These are phyloP conservation scores for Ispidina picta DNA, from an alignment of 2,797 vertebrate species.

Conservation along the genomic window DNA sequence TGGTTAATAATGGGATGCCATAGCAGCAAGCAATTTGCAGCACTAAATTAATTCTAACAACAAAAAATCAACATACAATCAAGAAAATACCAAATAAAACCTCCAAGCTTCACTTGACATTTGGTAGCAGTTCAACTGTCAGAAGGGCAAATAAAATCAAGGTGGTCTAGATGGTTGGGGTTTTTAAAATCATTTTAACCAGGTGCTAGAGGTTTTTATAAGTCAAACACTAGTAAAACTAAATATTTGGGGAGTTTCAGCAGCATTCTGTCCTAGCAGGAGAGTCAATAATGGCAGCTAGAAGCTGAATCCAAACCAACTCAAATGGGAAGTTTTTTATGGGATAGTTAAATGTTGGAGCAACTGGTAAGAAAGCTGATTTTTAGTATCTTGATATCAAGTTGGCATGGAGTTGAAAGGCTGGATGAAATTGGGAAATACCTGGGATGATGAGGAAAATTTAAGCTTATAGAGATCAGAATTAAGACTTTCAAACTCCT, in stretches of 20 bases:
- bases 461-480: neutral
- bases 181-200: no score
- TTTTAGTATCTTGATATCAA: neutral
- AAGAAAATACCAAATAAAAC: neutral
- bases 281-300: neutral
- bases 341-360: neutral
- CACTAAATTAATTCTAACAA: neutral
- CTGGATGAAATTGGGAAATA: neutral
- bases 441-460: neutral
- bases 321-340: neutral
- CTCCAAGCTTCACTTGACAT: neutral
- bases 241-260: neutral
- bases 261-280: neutral
- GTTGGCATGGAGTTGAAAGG: neutral
- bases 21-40: neutral
- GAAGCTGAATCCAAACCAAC: neutral
- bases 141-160: neutral
- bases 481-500: neutral
- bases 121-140: neutral
- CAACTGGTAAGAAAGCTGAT: neutral
- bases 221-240: neutral
- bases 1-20: neutral
- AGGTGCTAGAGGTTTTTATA: rapidly evolving
- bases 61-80: neutral
- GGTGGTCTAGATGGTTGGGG: neutral